Evolutionary conservation across 1,140 invertebrate species (phyloP), one percentile per base, ranked within the genome.

Genomic region (Diploscapter pachys): DNA sequence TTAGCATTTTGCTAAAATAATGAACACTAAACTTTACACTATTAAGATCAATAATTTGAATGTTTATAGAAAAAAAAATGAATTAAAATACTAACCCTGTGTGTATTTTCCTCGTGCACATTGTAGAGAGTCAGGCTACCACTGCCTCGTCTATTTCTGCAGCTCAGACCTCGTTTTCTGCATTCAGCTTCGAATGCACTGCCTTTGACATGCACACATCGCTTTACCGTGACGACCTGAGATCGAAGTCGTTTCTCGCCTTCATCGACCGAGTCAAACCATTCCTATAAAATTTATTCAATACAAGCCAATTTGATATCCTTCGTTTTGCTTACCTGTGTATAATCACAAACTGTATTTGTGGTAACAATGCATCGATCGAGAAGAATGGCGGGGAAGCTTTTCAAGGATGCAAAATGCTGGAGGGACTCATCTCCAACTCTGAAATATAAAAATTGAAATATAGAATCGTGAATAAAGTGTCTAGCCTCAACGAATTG

Each of bases 321-420:
- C 57, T 11, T 59, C 31, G 9, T 59, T 59, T 31, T 31, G 31
- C 31, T 31, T 31, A 68, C 66, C n/a, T 74, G 55, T 13, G 65
- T 69, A 49, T 68, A 74, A 50, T 69, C 63, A 65, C 73, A 74
- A 55, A 74, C 73, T 4, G 64, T 63, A 55, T 74, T 56, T 3
- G 73, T 74, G 48, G 73, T 74, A 9, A 74, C 65, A 11, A 61
- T 51, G 63, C 73, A 74, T 53, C 73, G n/a, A 6, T 74, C 73
- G 51, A 74, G 48, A 51, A 68, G 52, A 51, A 74, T 49, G 11
- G 61, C 55, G 59, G 73, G 73, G 13, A 64, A 74, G 13, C 57
- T 56, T 63, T 51, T 67, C 49, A 63, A 56, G 13, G 31, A 52
- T 4, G 65, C 56, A 53, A 74, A 69, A 13, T 54, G 13, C 31